Evolutionary conservation across 92 coral and sea anemone species (phyloP), one percentile per base, ranked within the genome.

Genomic region (Parazoanthus atlanticus): DNA sequence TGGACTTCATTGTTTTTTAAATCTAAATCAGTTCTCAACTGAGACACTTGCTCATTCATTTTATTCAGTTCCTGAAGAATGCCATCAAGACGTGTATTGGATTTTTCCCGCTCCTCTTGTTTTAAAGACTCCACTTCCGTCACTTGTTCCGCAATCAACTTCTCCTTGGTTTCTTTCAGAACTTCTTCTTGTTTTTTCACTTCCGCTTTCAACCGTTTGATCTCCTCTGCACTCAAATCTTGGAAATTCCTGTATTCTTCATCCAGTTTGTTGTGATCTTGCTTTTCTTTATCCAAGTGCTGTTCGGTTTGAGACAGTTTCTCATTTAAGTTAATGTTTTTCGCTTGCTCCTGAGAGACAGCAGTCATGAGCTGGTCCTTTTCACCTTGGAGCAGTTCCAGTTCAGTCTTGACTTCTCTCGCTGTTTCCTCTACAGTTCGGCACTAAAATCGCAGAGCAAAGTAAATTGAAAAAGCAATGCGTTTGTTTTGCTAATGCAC

Each of bases 301-400:
- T 82, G 92, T 16, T 92, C 92, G 41, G 85, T 75, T 43, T 91
- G 89, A 6, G 70, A 25, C 61, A 95, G 92, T 58, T 88, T 93
- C 21, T 96, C 94, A 67, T 86, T 92, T 76, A 93, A 71, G 12
- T 88, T 58, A 12, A 95, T 91, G 72, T 75, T 89, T 61, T 91
- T 93, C 25, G 95, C 96, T 80, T 92, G 94, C 69, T 95, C 98
- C 86, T 91, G 94, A 8, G 95, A 91, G 77, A 94, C 56, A 23
- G 75, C 87, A 5, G 91, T 67, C 26, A 90, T 82, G 10, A 97
- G 82, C 33, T 78, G 81, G 46, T 93, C 95, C 84, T 94, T 94
- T 79, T 97, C 98, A 30, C 91, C 93, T 71, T 92, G 91, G 17
- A 92, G 89, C 25, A 78, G 85, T 33, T 94, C 95, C 31, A 95